Conservation (phyloP, 2,113 vertebrate species). For the Lamprotornis superbus region DNA sequence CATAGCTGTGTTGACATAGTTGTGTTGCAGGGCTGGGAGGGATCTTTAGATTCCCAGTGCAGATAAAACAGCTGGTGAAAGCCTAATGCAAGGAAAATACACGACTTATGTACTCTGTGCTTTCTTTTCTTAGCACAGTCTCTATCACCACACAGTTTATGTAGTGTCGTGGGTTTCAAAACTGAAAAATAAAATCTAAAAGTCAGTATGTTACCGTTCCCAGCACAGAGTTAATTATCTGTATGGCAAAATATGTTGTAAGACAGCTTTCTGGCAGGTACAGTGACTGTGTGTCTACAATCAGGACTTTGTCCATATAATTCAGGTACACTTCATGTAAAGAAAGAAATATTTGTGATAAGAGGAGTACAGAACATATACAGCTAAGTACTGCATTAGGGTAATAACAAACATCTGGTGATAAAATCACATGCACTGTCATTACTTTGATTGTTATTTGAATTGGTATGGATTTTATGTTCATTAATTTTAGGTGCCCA, state of each 20-base stretch:
- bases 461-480: neutral
- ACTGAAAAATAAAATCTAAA: neutral
- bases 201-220: neutral
- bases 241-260: neutral
- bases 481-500: neutral
- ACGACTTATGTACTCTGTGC: neutral
- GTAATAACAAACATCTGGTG: neutral
- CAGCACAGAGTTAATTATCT: neutral
- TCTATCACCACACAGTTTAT: neutral
- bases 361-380: neutral
- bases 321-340: neutral
- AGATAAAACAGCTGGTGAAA: constrained; percentile 1
- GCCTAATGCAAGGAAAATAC: neutral
- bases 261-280: neutral
- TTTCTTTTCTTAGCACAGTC: neutral
- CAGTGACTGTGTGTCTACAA: neutral
- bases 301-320: neutral
- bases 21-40: neutral
- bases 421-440: neutral
- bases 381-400: neutral
- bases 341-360: neutral
- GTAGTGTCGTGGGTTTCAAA: neutral
- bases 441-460: neutral
- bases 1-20: neutral
- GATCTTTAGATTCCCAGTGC: neutral